phyloP scores from a whole-genome alignment of 2,797 vertebrate genomes.

The Ciconia nigra region DNA sequence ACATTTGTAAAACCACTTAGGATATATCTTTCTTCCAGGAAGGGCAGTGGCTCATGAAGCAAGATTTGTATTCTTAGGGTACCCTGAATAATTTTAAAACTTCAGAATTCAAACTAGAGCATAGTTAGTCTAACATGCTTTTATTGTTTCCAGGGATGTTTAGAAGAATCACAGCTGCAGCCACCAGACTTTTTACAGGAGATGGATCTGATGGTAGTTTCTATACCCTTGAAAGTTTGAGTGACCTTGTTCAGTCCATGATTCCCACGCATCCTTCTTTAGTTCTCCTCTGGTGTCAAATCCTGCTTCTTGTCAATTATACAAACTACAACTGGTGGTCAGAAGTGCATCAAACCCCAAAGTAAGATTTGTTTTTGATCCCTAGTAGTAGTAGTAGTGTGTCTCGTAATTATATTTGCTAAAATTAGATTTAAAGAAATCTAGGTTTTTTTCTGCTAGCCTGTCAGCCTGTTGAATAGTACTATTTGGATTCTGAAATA shows the following conservation, averaged over 20 bases:
- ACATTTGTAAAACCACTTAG: neutral
- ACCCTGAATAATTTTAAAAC: neutral
- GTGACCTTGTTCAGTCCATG: slow-evolving; percentile 85
- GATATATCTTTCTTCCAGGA: neutral
- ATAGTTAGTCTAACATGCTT: neutral
- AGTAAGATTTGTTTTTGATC: slow-evolving; percentile 70
- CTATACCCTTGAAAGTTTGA: slow-evolving; percentile 89
- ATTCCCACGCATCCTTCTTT: slow-evolving; percentile 94
- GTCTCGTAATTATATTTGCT: neutral
- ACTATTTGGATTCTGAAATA: neutral
- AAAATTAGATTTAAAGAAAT: neutral
- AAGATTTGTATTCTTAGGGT: neutral
- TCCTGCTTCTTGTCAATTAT: slow-evolving; percentile 95
- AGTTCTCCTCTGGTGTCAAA: slow-evolving; percentile 97
- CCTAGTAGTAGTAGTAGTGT: neutral
- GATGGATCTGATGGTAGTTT: slow-evolving; percentile 81
- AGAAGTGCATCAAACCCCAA: slow-evolving; percentile 94
- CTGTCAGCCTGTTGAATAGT: neutral
- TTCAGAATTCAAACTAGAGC: neutral
- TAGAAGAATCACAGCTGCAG: slow-evolving; percentile 92
- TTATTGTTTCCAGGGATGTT: slow-evolving; percentile 86
- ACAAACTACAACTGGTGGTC: slow-evolving; percentile 98
- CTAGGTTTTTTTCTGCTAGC: neutral
- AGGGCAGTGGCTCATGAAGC: neutral
- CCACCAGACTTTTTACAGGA: slow-evolving; percentile 86